A percentile compares a stretch with the other conserved stretches of the same genome.
Conservation (phyloP, 2,797 vertebrate genomes). For the Morus bassanus region DNA sequence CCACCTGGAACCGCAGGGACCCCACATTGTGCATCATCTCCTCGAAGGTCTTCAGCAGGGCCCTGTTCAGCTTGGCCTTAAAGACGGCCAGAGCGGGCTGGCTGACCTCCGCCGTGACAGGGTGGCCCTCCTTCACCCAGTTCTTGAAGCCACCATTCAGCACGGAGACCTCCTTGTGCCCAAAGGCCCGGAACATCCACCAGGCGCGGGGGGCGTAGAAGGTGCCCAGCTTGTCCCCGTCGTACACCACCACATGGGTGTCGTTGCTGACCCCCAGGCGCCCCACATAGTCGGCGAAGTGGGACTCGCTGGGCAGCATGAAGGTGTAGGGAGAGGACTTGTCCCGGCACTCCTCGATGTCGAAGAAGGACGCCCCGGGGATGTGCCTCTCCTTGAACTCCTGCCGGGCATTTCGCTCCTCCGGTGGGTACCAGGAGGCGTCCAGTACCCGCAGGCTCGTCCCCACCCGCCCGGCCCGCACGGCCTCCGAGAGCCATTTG, state of each 20-base stretch:
- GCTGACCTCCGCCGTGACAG: slow-evolving; percentile 75
- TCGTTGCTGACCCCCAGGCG: slow-evolving; percentile 84
- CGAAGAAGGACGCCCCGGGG: slow-evolving; percentile 87
- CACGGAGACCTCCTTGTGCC: slow-evolving; percentile 88
- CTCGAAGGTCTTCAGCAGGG: slow-evolving; percentile 87
- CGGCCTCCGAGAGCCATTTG: slow-evolving; percentile 85
- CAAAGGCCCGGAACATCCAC: slow-evolving; percentile 97
- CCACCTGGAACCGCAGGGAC: slow-evolving; percentile 81
- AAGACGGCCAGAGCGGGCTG: slow-evolving; percentile 73
- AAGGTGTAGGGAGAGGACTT: slow-evolving; percentile 78
- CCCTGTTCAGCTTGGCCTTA: slow-evolving; percentile 69
- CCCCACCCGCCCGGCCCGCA: slow-evolving; percentile 75
- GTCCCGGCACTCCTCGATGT: slow-evolving; percentile 89
- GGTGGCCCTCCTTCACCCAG: slow-evolving; percentile 84
- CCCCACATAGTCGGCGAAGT: slow-evolving; percentile 85
- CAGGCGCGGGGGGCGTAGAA: slow-evolving; percentile 90
- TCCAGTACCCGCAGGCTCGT: slow-evolving; percentile 84
- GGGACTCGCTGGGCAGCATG: slow-evolving; percentile 83
- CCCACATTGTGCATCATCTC: slow-evolving; percentile 86
- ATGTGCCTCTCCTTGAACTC: slow-evolving; percentile 87
- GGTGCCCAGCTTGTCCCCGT: slow-evolving; percentile 84
- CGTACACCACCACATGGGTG: slow-evolving; percentile 94
- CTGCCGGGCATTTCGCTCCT: slow-evolving; percentile 78
- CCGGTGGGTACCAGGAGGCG: slow-evolving; percentile 86
- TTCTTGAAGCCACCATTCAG: slow-evolving; percentile 89